These are phyloP conservation scores for Siphamia tubifer DNA, from an alignment of 2,113 vertebrate species.

Conservation along the genomic window DNA sequence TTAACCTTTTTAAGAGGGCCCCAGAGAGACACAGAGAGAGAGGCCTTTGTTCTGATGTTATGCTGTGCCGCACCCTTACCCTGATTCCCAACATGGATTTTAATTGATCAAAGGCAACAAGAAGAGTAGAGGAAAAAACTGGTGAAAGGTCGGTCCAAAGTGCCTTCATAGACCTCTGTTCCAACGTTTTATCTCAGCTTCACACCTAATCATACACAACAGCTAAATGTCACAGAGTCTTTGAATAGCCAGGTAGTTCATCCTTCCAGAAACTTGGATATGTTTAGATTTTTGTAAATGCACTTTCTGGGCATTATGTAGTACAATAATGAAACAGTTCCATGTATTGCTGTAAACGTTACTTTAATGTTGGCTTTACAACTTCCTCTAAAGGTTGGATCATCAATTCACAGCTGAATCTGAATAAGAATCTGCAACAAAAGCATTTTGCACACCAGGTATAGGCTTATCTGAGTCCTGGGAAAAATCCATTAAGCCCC, in stretches of 20 bases:
- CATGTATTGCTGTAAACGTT: not conserved
- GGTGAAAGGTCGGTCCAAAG: slow-evolving; percentile 20
- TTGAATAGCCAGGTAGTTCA: not conserved
- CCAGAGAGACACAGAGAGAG: not conserved
- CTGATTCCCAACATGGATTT: slow-evolving; percentile 30
- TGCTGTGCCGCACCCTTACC: not conserved
- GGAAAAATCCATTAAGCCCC: slow-evolving; percentile 37
- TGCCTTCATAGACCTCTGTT: not conserved
- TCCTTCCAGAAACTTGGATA: not conserved
- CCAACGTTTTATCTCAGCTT: slow-evolving; percentile 43
- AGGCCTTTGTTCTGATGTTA: slow-evolving; percentile 31
- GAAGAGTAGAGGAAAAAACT: not conserved
- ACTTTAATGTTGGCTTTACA: not conserved
- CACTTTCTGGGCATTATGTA: not conserved
- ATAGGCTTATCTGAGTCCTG: slow-evolving; percentile 38
- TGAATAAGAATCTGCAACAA: slow-evolving; percentile 36
- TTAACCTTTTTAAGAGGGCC: slow-evolving; percentile 55
- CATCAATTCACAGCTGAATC: slow-evolving; percentile 31
- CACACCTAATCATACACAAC: slow-evolving; percentile 17
- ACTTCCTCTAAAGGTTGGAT: not conserved
- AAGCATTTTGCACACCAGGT: slow-evolving; percentile 19
- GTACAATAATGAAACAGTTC: not conserved
- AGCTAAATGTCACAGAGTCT: not conserved
- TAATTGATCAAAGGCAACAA: slow-evolving; percentile 48
- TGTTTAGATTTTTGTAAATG: not conserved